Evolutionary conservation across 2,888 invertebrate species (phyloP).

Genomic region (Phytoseiulus persimilis): DNA sequence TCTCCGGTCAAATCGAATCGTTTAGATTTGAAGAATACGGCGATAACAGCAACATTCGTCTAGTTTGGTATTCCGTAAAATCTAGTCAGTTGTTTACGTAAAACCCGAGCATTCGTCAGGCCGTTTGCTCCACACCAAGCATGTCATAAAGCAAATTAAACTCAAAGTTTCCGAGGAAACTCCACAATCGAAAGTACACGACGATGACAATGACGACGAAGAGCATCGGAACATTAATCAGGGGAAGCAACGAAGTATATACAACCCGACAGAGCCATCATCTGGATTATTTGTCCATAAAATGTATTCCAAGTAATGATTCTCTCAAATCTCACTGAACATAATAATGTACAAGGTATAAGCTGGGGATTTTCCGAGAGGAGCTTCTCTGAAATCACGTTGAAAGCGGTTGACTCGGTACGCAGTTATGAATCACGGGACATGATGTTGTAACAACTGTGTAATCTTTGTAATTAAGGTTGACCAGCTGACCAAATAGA

Average conservation of each 20-base stretch:
- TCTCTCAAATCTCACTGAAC: background rate
- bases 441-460: background rate
- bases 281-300: background rate
- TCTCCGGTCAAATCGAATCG: background rate
- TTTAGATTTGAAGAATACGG: background rate
- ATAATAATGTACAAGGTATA: background rate
- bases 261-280: background rate
- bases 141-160: background rate
- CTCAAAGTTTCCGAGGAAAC: background rate
- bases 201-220: background rate
- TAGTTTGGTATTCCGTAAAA: background rate
- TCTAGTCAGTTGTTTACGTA: background rate
- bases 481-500: background rate
- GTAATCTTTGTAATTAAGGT: slow-evolving; percentile 5
- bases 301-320: background rate
- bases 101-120: background rate
- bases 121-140: background rate
- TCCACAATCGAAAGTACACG: background rate
- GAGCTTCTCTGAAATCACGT: background rate
- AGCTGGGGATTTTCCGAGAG: background rate
- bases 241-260: background rate
- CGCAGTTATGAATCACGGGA: background rate
- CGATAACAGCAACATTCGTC: background rate
- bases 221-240: background rate
- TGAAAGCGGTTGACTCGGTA: background rate